Conservation (phyloP, 2,888 invertebrate species). For the Marronus borbonicus region DNA sequence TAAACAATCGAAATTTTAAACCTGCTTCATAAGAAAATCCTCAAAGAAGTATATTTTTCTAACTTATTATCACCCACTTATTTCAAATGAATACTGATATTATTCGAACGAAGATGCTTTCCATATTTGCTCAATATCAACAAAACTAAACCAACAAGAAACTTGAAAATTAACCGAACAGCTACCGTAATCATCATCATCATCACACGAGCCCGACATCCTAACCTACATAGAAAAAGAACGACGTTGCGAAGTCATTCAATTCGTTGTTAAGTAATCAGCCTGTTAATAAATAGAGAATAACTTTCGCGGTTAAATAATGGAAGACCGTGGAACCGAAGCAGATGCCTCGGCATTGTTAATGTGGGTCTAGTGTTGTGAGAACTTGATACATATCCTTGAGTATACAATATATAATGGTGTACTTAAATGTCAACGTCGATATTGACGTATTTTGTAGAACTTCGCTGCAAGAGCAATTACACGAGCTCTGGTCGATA, state of each 20-base stretch:
- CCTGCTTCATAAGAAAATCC: too few relatives aligned
- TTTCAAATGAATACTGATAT: too few relatives aligned
- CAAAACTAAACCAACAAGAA: too few relatives aligned
- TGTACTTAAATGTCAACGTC: neutral
- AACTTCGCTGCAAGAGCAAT: too few relatives aligned
- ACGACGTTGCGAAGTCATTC: neutral
- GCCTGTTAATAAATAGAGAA: conserved; percentile 11
- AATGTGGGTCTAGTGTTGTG: neutral
- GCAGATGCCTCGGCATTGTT: neutral
- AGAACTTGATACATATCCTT: neutral
- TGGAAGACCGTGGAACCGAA: neutral
- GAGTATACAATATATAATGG: neutral
- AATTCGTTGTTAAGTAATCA: neutral
- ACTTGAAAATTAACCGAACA: too few relatives aligned
- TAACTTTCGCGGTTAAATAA: neutral
- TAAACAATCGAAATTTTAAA: too few relatives aligned
- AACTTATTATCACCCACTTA: too few relatives aligned
- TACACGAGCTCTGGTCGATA: too few relatives aligned
- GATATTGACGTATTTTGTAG: neutral
- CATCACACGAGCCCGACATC: neutral
- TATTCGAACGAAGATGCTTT: too few relatives aligned
- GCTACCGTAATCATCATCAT: too few relatives aligned
- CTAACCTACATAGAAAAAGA: neutral
- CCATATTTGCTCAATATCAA: too few relatives aligned
- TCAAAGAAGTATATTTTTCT: too few relatives aligned